Evolutionary conservation across 2,797 vertebrate genomes (phyloP).

Genomic region (Myioborus miniatus): DNA sequence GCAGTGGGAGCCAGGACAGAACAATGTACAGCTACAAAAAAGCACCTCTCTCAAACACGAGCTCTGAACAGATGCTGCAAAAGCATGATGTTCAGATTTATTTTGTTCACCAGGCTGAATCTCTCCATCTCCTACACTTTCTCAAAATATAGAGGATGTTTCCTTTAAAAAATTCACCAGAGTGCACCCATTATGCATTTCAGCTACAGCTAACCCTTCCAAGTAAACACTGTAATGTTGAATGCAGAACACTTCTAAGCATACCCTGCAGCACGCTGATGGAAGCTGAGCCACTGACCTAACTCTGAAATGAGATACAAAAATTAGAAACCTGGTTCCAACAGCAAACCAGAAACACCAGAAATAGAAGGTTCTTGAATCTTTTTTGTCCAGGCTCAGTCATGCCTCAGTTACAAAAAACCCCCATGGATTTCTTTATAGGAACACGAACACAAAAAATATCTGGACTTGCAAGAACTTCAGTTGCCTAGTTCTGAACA

Average conservation of each 20-base stretch:
- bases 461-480: neutral
- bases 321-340: neutral
- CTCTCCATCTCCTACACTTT: neutral
- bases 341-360: neutral
- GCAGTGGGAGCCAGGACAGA: neutral
- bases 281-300: neutral
- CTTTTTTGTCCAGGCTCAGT: neutral
- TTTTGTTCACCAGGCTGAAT: neutral
- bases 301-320: neutral
- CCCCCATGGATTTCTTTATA: rapidly evolving
- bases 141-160: neutral
- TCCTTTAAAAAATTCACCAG: neutral
- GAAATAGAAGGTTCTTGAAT: neutral
- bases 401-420: neutral
- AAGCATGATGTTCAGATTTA: neutral
- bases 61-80: neutral
- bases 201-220: neutral
- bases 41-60: neutral
- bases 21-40: neutral
- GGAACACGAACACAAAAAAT: neutral
- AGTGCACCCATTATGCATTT: neutral
- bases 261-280: neutral
- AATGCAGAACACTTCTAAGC: neutral
- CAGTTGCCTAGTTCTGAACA: neutral
- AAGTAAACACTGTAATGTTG: neutral